Percentiles rank a stretch among this genome's conserved stretches.
phyloP scores from a whole-genome alignment of 2,113 vertebrate species.

The Machaerirhynchus nigripectus region DNA sequence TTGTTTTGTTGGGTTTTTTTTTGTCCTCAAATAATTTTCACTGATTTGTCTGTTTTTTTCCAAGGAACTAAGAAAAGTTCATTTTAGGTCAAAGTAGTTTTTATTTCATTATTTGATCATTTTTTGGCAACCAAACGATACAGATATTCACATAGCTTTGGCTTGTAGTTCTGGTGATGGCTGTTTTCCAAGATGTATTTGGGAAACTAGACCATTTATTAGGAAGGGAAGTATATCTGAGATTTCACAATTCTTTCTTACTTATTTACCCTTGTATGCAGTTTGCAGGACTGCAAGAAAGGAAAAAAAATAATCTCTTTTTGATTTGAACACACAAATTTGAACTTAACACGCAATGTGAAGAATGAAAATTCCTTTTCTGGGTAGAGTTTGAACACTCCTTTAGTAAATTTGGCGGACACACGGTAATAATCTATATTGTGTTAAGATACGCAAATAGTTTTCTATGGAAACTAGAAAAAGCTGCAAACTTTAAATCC shows the following conservation, averaged over 20 bases:
- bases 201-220: not conserved
- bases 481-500: slow-evolving; percentile 19
- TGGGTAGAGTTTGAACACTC: not conserved
- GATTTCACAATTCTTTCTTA: not conserved
- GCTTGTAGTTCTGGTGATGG: not conserved
- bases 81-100: not conserved
- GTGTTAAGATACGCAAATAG: slow-evolving; percentile 34
- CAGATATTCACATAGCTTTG: slow-evolving; percentile 11
- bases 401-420: not conserved
- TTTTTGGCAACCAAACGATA: not conserved
- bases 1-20: not conserved
- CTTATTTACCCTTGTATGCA: not conserved
- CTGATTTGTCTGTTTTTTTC: not conserved
- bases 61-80: slow-evolving; percentile 2
- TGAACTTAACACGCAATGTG: not conserved
- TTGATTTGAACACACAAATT: not conserved
- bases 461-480: slow-evolving; percentile 57
- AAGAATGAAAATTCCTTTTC: not conserved
- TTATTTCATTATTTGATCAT: not conserved
- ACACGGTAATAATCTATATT: not conserved
- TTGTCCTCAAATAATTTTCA: not conserved
- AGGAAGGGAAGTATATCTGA: not conserved
- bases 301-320: not conserved
- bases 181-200: not conserved
- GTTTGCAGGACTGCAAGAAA: not conserved